Percentiles rank a stretch among this genome's conserved stretches.
phyloP scores from a whole-genome alignment of 2,888 invertebrate genomes.

The Eristalis arbustorum region DNA sequence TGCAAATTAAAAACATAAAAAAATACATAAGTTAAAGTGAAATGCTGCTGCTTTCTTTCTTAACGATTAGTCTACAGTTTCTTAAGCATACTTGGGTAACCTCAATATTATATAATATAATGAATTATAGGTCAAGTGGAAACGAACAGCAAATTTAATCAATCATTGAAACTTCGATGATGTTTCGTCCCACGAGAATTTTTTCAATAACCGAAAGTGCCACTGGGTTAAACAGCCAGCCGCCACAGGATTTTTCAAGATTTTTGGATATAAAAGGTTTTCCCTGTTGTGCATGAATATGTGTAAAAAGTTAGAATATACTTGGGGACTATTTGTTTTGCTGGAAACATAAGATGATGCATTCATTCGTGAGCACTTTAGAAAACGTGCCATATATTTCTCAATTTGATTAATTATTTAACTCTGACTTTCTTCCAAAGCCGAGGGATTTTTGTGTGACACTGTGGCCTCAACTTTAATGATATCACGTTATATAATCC shows the following conservation, averaged over 20 bases:
- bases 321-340: not conserved
- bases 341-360: not conserved
- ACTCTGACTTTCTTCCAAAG: too few relatives aligned
- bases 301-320: not conserved
- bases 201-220: not conserved
- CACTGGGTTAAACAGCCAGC: not conserved
- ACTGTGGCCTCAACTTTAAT: too few relatives aligned
- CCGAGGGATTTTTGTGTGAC: too few relatives aligned
- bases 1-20: not conserved
- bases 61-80: not conserved
- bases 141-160: not conserved
- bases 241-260: not conserved
- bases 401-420: not conserved
- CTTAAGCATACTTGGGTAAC: not conserved
- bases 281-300: not conserved
- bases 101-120: not conserved
- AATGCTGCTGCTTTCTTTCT: too few relatives aligned
- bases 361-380: not conserved
- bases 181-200: not conserved
- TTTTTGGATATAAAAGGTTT: not conserved
- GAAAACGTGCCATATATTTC: not conserved
- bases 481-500: too few relatives aligned
- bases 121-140: not conserved
- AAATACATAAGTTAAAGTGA: not conserved
- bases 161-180: not conserved